These are phyloP conservation scores for Clytia hemisphaerica DNA, from an alignment of 30 jellyfish, hydroid and myxozoan species.

Conservation along the genomic window DNA sequence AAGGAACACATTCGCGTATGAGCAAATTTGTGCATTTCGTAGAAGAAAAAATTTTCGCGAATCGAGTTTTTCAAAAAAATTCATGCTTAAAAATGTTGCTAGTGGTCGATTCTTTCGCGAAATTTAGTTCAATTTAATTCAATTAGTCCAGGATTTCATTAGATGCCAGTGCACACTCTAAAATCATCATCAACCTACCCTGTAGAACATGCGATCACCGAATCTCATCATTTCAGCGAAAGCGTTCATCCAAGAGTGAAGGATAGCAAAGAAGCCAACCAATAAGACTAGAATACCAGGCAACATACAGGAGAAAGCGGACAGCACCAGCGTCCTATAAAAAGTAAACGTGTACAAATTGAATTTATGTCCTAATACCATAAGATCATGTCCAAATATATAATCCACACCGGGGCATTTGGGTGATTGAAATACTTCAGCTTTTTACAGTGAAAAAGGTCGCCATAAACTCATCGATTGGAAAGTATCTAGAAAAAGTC, in stretches of 20 bases:
- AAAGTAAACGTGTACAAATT: background rate
- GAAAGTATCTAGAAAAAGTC: too few species aligned
- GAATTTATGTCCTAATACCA: background rate
- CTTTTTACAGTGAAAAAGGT: too few species aligned
- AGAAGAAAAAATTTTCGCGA: too few species aligned
- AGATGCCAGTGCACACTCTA: background rate
- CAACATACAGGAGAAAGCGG: conserved; percentile 78
- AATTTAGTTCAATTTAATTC: background rate
- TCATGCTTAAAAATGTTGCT: too few species aligned
- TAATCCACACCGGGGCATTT: too few species aligned
- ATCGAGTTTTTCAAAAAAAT: too few species aligned
- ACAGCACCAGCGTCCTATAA: conserved; percentile 58
- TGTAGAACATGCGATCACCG: conserved; percentile 94
- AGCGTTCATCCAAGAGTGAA: conserved; percentile 92
- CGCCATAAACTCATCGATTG: too few species aligned
- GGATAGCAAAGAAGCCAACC: conserved; percentile 71
- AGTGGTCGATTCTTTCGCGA: too few species aligned
- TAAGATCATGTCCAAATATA: too few species aligned
- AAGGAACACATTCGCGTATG: too few species aligned
- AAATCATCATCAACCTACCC: conserved; percentile 37
- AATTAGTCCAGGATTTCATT: background rate
- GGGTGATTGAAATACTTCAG: too few species aligned
- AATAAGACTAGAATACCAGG: conserved; percentile 82
- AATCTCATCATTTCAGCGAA: conserved; percentile 91
- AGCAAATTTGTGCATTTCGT: too few species aligned